A percentile compares a stretch with the other conserved stretches of the same genome.
Evolutionary conservation across 2,797 vertebrate genomes (phyloP).

Genomic region (Lagodon rhomboides): DNA sequence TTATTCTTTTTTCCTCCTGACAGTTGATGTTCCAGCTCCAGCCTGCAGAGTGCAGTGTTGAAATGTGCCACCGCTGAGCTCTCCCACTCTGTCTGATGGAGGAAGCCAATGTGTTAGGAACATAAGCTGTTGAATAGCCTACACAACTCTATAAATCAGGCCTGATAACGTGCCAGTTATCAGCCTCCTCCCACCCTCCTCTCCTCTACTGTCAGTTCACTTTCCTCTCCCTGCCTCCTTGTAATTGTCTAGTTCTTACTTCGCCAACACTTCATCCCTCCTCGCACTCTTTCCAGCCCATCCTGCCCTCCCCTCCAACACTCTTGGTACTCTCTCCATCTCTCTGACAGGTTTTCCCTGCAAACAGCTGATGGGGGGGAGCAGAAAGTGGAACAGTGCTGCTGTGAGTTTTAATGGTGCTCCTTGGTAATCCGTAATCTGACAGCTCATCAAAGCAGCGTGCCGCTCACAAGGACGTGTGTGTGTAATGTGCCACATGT

Average conservation of each 20-base stretch:
- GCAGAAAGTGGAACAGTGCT: conserved; percentile 47
- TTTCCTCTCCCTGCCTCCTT: conserved; percentile 24
- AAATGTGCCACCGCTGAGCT: conserved; percentile 15
- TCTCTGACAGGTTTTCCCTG: conserved; percentile 58
- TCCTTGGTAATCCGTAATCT: conserved; percentile 72
- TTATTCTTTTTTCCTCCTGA: background rate
- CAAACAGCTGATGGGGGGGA: conserved; percentile 60
- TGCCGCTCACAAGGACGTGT: conserved; percentile 24
- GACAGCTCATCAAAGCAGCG: conserved; percentile 66
- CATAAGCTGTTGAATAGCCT: conserved; percentile 26
- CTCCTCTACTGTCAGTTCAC: conserved; percentile 26
- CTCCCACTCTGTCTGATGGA: background rate
- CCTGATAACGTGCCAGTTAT: conserved; percentile 48
- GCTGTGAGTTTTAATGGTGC: conserved; percentile 60
- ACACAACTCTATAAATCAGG: conserved; percentile 48
- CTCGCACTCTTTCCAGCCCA: background rate
- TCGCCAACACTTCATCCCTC: conserved; percentile 21
- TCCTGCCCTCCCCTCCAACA: conserved; percentile 21
- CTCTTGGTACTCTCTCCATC: conserved; percentile 20
- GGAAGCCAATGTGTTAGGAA: conserved; percentile 24
- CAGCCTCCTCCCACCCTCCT: conserved; percentile 3
- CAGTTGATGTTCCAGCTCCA: conserved; percentile 4
- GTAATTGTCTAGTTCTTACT: conserved; percentile 43
- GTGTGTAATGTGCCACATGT: conserved; percentile 26
- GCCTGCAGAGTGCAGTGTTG: conserved; percentile 74